A percentile compares a stretch with the other conserved stretches of the same genome.
phyloP scores from a whole-genome alignment of 2,797 vertebrate genomes.

The Mergus octosetaceus region DNA sequence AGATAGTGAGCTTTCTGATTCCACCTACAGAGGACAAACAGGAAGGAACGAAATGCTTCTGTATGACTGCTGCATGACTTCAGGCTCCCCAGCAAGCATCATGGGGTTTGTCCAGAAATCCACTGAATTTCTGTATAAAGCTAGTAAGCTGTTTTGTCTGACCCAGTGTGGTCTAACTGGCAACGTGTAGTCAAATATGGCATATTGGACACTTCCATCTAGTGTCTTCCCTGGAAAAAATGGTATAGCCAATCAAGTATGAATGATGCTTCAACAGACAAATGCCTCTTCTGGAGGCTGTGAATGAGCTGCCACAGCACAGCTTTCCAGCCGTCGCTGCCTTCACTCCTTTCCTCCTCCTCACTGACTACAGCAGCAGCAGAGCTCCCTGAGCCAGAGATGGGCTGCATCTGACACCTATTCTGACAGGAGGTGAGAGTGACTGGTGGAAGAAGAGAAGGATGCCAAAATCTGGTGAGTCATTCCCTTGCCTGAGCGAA shows the following conservation, averaged over 20 bases:
- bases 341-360: background rate
- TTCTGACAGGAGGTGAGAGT: background rate
- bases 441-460: background rate
- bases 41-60: background rate
- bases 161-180: background rate
- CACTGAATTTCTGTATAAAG: background rate
- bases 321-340: background rate
- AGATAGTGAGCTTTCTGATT: background rate
- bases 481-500: background rate
- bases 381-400: background rate
- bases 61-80: background rate
- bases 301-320: background rate
- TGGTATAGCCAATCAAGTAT: background rate
- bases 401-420: accelerated
- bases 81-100: background rate
- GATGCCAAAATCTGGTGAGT: background rate
- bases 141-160: background rate
- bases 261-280: background rate
- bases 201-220: background rate
- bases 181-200: background rate
- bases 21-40: background rate
- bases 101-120: background rate
- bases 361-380: background rate
- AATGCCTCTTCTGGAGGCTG: background rate
- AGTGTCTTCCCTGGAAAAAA: background rate